Conservation (phyloP, 1,140 invertebrate species). For the Ruditapes philippinarum region DNA sequence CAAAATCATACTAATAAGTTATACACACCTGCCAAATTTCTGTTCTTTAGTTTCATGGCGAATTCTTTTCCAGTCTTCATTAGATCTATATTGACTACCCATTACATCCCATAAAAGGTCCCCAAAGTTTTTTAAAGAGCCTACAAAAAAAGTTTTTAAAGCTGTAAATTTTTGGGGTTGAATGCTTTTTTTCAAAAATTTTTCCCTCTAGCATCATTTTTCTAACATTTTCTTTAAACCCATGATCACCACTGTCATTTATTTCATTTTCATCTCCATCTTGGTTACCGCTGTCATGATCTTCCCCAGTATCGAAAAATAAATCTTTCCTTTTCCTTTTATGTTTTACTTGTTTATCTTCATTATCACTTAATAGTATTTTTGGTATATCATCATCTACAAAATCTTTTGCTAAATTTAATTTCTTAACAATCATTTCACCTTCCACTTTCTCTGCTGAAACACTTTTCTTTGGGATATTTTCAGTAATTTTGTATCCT, state of each 20-base stretch:
- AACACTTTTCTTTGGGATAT: not conserved
- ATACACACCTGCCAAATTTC: conserved; percentile 26
- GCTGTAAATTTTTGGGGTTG: conserved; percentile 1
- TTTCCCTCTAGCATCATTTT: not conserved
- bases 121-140: conserved; percentile 34
- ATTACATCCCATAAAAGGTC: conserved; percentile 55
- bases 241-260: not conserved
- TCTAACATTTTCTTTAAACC: not conserved
- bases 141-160: conserved; percentile 59
- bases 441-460: conserved; percentile 43
- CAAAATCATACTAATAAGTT: no score
- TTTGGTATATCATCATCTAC: conserved; percentile 43
- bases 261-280: not conserved
- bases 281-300: not conserved
- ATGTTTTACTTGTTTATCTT: not conserved
- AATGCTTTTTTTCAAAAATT: not conserved
- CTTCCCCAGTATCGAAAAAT: conserved; percentile 52
- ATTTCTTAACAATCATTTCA: conserved; percentile 62
- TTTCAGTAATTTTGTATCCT: not conserved
- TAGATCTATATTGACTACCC: conserved; percentile 37
- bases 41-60: conserved; percentile 42
- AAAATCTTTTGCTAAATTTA: conserved; percentile 18
- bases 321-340: conserved; percentile 46
- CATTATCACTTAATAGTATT: conserved; percentile 16
- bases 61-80: conserved; percentile 52